phyloP scores from a whole-genome alignment of 2,797 vertebrate genomes.

The Gymnothorax javanicus region DNA sequence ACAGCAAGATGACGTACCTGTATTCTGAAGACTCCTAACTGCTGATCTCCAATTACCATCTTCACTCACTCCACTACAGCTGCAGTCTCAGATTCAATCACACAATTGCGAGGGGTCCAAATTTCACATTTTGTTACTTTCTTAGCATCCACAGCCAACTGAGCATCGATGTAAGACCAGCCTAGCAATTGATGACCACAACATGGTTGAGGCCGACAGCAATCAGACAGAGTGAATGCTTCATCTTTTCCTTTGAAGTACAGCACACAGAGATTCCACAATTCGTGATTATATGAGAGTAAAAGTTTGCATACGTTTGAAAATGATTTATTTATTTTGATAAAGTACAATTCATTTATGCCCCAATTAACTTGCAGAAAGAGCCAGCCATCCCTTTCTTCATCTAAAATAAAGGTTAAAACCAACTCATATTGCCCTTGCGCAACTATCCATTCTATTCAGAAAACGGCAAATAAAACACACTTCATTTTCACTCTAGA shows the following conservation, averaged over 20 bases:
- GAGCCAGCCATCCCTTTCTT: not conserved
- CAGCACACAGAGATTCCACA: not conserved
- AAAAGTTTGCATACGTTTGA: not conserved
- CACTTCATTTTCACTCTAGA: not conserved
- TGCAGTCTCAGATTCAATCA: not conserved
- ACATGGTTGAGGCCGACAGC: not conserved
- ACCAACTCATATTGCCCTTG: not conserved
- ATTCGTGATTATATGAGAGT: not conserved
- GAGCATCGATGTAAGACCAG: not conserved
- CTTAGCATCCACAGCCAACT: not conserved
- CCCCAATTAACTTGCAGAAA: not conserved
- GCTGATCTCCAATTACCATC: conserved; percentile 6
- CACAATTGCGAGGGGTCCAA: not conserved
- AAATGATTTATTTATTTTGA: not conserved
- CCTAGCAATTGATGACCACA: not conserved
- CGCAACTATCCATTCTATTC: not conserved
- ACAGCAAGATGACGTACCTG: conserved; percentile 2
- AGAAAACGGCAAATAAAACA: not conserved
- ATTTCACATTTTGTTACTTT: not conserved
- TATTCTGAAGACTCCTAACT: not conserved
- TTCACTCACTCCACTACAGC: not conserved
- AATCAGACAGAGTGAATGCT: not conserved
- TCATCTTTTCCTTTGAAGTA: not conserved
- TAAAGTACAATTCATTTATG: not conserved
- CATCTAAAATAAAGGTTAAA: not conserved